These are phyloP conservation scores for Drosophila atripex DNA, from an alignment of 2,888 invertebrate genomes.

Conservation along the genomic window DNA sequence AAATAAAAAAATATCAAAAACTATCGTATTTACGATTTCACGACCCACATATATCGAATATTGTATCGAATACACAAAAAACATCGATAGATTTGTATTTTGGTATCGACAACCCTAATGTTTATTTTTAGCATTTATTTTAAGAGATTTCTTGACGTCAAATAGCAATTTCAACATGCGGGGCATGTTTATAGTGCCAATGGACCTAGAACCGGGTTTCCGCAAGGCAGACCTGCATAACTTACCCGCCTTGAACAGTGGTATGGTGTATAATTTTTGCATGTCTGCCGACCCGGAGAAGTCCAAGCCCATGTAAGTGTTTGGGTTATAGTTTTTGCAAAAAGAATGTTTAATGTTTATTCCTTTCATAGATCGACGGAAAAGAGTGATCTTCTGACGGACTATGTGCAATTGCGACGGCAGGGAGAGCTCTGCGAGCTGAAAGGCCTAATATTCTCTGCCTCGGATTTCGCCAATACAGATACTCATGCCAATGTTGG, in stretches of 20 bases:
- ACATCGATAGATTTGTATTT: too few relatives aligned
- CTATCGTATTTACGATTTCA: too few relatives aligned
- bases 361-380: slow-evolving; percentile 42
- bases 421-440: slow-evolving; percentile 68
- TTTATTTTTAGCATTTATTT: slow-evolving; percentile 6
- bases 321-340: background rate
- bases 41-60: too few relatives aligned
- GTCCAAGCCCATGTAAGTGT: slow-evolving; percentile 48
- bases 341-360: background rate
- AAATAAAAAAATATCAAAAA: too few relatives aligned
- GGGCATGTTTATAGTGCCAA: slow-evolving; percentile 66
- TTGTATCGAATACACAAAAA: too few relatives aligned
- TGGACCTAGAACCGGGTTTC: slow-evolving; percentile 81
- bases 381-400: slow-evolving; percentile 74
- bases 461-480: slow-evolving; percentile 63
- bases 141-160: background rate
- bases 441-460: slow-evolving; percentile 78
- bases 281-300: slow-evolving; percentile 50
- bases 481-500: slow-evolving; percentile 72
- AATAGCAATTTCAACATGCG: slow-evolving; percentile 31
- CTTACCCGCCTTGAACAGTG: slow-evolving; percentile 75
- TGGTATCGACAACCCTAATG: background rate
- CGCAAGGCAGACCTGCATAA: slow-evolving; percentile 81
- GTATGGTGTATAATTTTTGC: slow-evolving; percentile 79
- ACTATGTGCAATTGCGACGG: slow-evolving; percentile 81